Conservation (phyloP, 30 jellyfish, hydroid and myxozoan species). For the Cassiopea xamachana region DNA sequence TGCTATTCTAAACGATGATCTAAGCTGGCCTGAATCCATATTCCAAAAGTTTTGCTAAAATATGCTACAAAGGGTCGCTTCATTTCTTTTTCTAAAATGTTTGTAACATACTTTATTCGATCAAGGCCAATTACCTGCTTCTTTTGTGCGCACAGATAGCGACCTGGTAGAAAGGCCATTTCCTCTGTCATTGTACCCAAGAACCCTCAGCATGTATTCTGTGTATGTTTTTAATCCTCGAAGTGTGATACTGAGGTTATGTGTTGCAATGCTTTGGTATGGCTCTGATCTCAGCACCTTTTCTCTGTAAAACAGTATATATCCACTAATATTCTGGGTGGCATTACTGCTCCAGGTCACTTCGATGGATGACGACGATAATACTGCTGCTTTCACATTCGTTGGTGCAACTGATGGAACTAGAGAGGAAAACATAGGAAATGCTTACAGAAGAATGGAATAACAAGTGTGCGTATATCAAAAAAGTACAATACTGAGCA, state of each 20-base stretch:
- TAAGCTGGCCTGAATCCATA: no score
- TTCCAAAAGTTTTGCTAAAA: no score
- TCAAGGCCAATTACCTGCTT: slow-evolving; percentile 27
- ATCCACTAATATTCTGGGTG: slow-evolving; percentile 16
- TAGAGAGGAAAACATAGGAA: neutral
- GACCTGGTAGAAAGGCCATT: slow-evolving; percentile 62
- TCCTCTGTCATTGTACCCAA: slow-evolving; percentile 62
- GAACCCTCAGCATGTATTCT: slow-evolving; percentile 42
- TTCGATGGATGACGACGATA: neutral
- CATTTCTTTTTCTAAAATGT: neutral
- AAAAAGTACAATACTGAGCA: no score
- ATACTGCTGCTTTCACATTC: neutral
- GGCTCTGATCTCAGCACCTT: slow-evolving; percentile 15
- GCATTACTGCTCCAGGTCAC: slow-evolving; percentile 18
- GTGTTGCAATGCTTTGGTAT: slow-evolving; percentile 40
- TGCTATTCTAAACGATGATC: no score
- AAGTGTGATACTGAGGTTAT: neutral
- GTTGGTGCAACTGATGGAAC: slow-evolving; percentile 22
- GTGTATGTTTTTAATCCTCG: slow-evolving; percentile 32
- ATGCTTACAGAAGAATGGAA: no score
- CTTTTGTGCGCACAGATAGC: slow-evolving; percentile 4
- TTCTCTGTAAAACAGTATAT: slow-evolving; percentile 51
- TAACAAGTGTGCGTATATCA: no score
- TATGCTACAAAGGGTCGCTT: neutral
- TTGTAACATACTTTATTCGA: neutral